Conservation (phyloP, 1,140 invertebrate species). For the Apis laboriosa region DNA sequence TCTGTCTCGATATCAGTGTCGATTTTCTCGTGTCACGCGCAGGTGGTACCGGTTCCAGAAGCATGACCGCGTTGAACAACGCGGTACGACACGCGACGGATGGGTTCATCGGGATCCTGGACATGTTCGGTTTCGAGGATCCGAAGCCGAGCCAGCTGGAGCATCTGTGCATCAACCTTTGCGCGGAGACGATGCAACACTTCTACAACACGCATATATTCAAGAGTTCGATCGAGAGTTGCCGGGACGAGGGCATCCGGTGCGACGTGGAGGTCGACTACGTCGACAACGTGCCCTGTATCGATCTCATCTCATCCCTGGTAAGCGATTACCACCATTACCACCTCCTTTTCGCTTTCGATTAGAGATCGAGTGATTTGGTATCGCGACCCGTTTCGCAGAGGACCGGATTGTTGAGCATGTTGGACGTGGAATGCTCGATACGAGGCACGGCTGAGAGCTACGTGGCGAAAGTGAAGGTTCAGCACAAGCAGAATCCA, state of each 20-base stretch:
- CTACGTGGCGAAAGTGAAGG: conserved; percentile 92
- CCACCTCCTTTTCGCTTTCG: neutral
- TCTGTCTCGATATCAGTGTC: neutral
- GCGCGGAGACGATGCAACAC: conserved; percentile 98
- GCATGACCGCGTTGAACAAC: conserved; percentile 95
- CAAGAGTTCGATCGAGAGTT: conserved; percentile 96
- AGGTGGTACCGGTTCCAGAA: conserved; percentile 90
- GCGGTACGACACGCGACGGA: conserved; percentile 96
- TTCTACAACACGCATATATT: conserved; percentile 99
- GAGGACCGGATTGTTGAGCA: conserved; percentile 93
- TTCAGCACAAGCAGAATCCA: conserved; percentile 90
- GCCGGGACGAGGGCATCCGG: conserved; percentile 95
- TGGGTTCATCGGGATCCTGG: conserved; percentile 96
- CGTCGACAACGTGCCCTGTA: conserved; percentile 97
- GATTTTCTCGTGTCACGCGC: conserved; percentile 9
- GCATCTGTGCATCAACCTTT: conserved; percentile 96
- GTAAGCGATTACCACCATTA: conserved; percentile 78
- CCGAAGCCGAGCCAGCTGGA: conserved; percentile 94
- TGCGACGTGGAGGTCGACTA: conserved; percentile 96
- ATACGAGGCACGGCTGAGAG: conserved; percentile 92
- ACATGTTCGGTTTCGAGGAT: conserved; percentile 98
- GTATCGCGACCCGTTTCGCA: conserved; percentile 67
- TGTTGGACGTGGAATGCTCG: conserved; percentile 96
- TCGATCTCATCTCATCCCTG: conserved; percentile 96
- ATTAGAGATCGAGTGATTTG: neutral